These are phyloP conservation scores for Mycalesis mineus DNA, from an alignment of 2,888 invertebrate species.

Conservation along the genomic window DNA sequence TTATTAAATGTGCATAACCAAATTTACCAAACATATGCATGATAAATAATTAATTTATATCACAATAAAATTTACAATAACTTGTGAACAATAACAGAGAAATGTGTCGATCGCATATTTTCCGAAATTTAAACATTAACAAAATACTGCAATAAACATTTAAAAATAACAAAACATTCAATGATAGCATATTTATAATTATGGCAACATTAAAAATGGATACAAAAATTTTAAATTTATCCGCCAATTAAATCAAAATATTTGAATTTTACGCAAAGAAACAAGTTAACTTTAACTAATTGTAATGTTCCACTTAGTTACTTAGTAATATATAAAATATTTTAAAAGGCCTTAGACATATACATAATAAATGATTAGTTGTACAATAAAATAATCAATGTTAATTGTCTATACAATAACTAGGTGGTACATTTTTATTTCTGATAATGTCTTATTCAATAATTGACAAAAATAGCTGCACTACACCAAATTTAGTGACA, in stretches of 20 bases:
- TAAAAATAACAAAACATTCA: background rate
- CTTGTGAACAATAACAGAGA: background rate
- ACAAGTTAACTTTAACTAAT: background rate
- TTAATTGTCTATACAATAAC: too few species aligned
- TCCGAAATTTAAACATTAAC: background rate
- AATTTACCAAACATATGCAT: constrained; percentile 14
- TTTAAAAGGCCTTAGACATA: too few species aligned
- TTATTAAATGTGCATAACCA: constrained; percentile 9
- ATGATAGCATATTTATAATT: background rate
- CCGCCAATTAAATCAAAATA: too few species aligned
- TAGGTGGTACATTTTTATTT: too few species aligned
- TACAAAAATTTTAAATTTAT: too few species aligned
- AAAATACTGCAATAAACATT: background rate
- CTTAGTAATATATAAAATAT: background rate
- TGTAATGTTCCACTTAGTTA: background rate
- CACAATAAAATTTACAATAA: background rate
- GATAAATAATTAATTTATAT: background rate
- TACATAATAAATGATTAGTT: too few species aligned
- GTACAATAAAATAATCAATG: too few species aligned
- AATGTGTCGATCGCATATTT: background rate
- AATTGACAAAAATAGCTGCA: too few species aligned
- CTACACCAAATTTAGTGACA: too few species aligned
- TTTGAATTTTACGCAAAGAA: too few species aligned
- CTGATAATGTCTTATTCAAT: too few species aligned
- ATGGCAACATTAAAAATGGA: background rate